phyloP scores from a whole-genome alignment of 2,113 vertebrate species.

The Eulemur rufifrons region DNA sequence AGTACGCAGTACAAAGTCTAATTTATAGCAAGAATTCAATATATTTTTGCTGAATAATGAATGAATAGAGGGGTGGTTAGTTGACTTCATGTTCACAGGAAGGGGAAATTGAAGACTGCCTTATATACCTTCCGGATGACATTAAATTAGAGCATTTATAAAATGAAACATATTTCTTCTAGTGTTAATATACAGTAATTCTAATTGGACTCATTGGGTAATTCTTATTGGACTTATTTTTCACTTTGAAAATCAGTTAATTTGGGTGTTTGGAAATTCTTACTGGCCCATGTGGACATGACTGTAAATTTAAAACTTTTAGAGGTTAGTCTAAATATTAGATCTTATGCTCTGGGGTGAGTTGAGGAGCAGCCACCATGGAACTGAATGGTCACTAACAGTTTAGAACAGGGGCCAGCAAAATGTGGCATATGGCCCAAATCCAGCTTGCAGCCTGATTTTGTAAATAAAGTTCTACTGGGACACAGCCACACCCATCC shows the following conservation, averaged over 20 bases:
- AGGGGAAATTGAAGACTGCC: neutral
- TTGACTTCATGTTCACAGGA: neutral
- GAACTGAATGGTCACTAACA: neutral
- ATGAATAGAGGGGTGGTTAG: neutral
- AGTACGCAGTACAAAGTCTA: neutral
- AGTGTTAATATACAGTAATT: neutral
- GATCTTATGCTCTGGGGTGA: neutral
- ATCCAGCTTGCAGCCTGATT: neutral
- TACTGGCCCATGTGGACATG: neutral
- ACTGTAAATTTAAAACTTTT: neutral
- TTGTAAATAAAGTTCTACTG: neutral
- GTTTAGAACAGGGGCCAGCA: neutral
- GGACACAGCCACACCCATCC: neutral
- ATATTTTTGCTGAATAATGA: neutral
- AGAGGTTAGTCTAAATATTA: neutral
- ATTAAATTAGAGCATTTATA: conserved; percentile 39
- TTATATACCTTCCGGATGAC: neutral
- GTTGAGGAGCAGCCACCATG: neutral
- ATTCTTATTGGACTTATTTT: conserved; percentile 25
- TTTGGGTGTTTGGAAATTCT: neutral
- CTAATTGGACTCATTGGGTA: neutral
- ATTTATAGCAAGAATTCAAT: neutral
- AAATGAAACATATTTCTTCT: conserved; percentile 23
- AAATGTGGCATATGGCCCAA: neutral
- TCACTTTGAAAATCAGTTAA: conserved; percentile 37